These are phyloP conservation scores for Calyptomena viridis DNA, from an alignment of 2,113 vertebrate species.

Conservation along the genomic window DNA sequence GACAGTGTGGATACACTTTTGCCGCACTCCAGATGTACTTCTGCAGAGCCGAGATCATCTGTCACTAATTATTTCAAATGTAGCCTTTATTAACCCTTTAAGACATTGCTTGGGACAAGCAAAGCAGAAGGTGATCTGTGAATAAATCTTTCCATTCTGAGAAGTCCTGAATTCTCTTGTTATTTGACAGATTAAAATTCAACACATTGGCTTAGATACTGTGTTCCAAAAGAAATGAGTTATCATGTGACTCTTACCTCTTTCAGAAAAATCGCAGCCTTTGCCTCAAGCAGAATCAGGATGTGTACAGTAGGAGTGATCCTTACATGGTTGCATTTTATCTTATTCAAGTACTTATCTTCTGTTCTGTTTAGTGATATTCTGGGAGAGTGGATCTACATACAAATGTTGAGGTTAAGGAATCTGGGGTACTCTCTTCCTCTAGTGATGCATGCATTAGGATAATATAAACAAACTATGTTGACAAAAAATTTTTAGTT, in stretches of 20 bases:
- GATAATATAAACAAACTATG: background rate
- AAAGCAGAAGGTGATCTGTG: background rate
- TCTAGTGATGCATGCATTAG: background rate
- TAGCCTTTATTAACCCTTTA: background rate
- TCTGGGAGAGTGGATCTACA: background rate
- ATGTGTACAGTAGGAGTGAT: background rate
- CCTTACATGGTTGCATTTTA: background rate
- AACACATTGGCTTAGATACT: background rate
- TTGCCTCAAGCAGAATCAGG: background rate
- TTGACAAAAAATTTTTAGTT: background rate
- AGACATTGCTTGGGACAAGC: background rate
- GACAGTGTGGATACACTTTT: background rate
- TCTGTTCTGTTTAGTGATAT: background rate
- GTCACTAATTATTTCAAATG: background rate
- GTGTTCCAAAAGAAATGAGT: background rate
- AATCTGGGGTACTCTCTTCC: background rate
- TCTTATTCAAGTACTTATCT: background rate
- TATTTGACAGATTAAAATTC: background rate
- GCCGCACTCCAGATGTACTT: background rate
- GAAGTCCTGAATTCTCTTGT: background rate
- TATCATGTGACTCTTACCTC: background rate
- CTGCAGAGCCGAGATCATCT: background rate
- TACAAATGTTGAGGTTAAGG: background rate
- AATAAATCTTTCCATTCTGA: background rate
- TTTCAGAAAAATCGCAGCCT: background rate